These are phyloP conservation scores for Noctuana brunneofusca DNA, from an alignment of 2,888 invertebrate genomes.

Conservation along the genomic window DNA sequence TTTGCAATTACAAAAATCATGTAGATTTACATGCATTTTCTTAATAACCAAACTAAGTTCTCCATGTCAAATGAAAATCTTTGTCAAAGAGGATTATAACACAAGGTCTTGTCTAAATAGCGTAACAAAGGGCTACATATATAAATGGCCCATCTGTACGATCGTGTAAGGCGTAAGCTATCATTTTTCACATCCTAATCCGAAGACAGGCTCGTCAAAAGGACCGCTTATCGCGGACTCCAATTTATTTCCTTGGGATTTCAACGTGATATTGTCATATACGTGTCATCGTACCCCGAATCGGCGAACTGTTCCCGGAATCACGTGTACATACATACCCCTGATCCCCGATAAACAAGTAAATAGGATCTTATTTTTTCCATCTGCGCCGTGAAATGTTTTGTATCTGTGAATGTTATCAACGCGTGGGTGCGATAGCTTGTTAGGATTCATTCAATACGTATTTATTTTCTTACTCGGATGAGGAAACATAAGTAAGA, in stretches of 20 bases:
- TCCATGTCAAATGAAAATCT: not conserved
- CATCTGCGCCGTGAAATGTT: conserved; percentile 24
- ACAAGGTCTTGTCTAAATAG: conserved; percentile 17
- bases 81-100: conserved; percentile 28
- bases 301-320: conserved; percentile 22
- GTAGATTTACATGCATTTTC: not conserved
- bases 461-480: conserved; percentile 4
- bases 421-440: conserved; percentile 13
- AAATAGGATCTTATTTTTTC: conserved; percentile 28
- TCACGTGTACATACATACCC: conserved; percentile 17
- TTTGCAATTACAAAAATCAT: no score
- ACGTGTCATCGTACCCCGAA: conserved; percentile 46
- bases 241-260: conserved; percentile 78
- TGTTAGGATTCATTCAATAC: conserved; percentile 10
- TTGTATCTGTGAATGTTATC: conserved; percentile 15
- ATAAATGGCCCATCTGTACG: conserved; percentile 52
- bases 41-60: not conserved
- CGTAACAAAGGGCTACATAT: conserved; percentile 59
- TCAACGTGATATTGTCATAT: conserved; percentile 69
- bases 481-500: not conserved
- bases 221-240: conserved; percentile 76
- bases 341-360: conserved; percentile 27
- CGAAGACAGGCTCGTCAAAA: conserved; percentile 79
- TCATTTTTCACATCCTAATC: conserved; percentile 81
- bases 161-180: conserved; percentile 55